phyloP scores from a whole-genome alignment of 2,888 invertebrate species.

The Serripes groenlandicus region DNA sequence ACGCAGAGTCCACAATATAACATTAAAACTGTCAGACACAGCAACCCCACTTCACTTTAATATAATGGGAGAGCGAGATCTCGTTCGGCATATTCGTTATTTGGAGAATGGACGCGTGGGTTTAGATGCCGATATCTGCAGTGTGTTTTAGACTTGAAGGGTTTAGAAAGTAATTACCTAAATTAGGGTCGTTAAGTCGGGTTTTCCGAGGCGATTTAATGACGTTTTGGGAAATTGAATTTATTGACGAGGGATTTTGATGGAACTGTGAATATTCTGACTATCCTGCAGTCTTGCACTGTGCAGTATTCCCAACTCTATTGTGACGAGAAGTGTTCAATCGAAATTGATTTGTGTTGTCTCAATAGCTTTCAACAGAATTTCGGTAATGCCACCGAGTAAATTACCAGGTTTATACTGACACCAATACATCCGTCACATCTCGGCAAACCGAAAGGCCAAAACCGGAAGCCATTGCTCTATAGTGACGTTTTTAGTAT shows the following conservation, averaged over 20 bases:
- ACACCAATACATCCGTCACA: too few relatives aligned
- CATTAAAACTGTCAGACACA: slow-evolving; percentile 1
- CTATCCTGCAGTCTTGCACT: too few relatives aligned
- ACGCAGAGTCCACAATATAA: too few relatives aligned
- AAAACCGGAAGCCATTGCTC: too few relatives aligned
- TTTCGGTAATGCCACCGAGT: too few relatives aligned
- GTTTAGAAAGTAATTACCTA: slow-evolving; percentile 14
- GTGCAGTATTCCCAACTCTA: too few relatives aligned
- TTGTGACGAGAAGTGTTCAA: too few relatives aligned
- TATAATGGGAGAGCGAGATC: slow-evolving; percentile 4
- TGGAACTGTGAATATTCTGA: not conserved
- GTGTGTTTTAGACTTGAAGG: slow-evolving; percentile 1
- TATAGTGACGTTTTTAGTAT: too few relatives aligned
- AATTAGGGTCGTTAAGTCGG: slow-evolving; percentile 15
- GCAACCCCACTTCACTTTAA: not conserved
- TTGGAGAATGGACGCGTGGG: not conserved
- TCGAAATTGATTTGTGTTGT: too few relatives aligned
- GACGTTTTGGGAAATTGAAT: slow-evolving; percentile 9
- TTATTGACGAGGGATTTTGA: slow-evolving; percentile 2
- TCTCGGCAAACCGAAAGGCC: too few relatives aligned
- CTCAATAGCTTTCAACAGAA: too few relatives aligned
- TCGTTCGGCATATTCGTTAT: slow-evolving; percentile 5
- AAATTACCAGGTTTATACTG: too few relatives aligned
- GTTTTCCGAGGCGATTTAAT: slow-evolving; percentile 4
- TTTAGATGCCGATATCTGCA: not conserved